Evolutionary conservation across 2,797 vertebrate genomes (phyloP).

Genomic region (Staurois parvus): DNA sequence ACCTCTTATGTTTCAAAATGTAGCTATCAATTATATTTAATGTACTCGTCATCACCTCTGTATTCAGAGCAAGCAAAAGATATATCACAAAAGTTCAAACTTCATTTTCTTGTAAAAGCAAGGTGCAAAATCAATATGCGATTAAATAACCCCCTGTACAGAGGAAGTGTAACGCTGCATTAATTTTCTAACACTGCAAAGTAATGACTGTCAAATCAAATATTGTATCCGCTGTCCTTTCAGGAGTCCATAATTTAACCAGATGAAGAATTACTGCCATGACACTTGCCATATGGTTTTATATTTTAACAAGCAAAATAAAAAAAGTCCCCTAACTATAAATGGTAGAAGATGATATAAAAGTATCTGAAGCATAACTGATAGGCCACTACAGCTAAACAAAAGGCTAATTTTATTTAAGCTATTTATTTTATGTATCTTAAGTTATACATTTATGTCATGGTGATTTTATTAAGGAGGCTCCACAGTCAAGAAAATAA

Average conservation of each 20-base stretch:
- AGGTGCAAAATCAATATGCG: constrained; percentile 60
- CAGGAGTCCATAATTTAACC: constrained; percentile 59
- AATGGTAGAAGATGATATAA: constrained; percentile 32
- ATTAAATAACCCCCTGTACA: constrained; percentile 58
- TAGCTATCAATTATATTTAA: constrained; percentile 60
- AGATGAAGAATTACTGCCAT: constrained; percentile 60
- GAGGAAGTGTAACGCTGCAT: constrained; percentile 61
- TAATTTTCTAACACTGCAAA: constrained; percentile 61
- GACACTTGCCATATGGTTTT: constrained; percentile 60
- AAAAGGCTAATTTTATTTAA: not conserved
- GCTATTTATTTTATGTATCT: not conserved
- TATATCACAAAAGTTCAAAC: constrained; percentile 58
- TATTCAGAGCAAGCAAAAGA: constrained; percentile 48
- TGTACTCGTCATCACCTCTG: constrained; percentile 34
- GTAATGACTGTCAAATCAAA: constrained; percentile 63
- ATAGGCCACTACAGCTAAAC: not conserved
- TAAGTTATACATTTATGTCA: not conserved
- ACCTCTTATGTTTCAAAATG: constrained; percentile 52
- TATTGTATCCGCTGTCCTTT: constrained; percentile 58
- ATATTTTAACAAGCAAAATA: constrained; percentile 58
- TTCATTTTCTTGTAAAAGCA: constrained; percentile 54
- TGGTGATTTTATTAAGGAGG: not conserved
- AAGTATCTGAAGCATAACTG: not conserved
- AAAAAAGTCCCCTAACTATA: constrained; percentile 21
- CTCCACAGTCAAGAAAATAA: not conserved